A percentile compares a stretch with the other conserved stretches of the same genome.
phyloP scores from a whole-genome alignment of 37 sponge, comb jelly and placozoan species.

The Mnemiopsis leidyi region DNA sequence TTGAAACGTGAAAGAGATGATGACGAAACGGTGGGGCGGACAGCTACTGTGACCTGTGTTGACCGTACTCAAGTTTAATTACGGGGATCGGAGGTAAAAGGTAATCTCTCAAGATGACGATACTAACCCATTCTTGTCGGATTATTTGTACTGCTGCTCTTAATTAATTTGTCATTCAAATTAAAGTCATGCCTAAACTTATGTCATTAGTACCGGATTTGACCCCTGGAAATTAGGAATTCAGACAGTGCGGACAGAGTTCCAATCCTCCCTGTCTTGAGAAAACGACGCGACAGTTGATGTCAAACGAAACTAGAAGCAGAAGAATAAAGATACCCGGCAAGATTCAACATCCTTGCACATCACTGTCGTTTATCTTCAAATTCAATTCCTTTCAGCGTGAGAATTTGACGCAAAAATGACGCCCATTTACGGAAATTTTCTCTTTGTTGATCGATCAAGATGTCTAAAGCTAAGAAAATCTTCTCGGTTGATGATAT shows the following conservation, averaged over 20 bases:
- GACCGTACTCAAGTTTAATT: not conserved
- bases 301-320: no score
- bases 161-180: not conserved
- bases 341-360: no score
- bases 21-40: not conserved
- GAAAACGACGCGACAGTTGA: no score
- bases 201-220: not conserved
- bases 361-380: no score
- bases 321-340: no score
- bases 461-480: no score
- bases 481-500: no score
- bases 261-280: not conserved
- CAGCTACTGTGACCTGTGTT: not conserved
- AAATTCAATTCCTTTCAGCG: no score
- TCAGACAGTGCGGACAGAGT: not conserved
- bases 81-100: not conserved
- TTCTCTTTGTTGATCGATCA: no score
- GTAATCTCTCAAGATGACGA: no score
- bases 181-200: not conserved
- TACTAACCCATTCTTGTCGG: not conserved
- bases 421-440: no score
- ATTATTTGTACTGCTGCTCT: not conserved
- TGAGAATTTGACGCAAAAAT: no score
- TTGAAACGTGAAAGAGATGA: not conserved
- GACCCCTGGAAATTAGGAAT: not conserved